Percentiles rank a stretch among this genome's conserved stretches.
Evolutionary conservation across 1,140 invertebrate species (phyloP).

Genomic region (Ips typographus): DNA sequence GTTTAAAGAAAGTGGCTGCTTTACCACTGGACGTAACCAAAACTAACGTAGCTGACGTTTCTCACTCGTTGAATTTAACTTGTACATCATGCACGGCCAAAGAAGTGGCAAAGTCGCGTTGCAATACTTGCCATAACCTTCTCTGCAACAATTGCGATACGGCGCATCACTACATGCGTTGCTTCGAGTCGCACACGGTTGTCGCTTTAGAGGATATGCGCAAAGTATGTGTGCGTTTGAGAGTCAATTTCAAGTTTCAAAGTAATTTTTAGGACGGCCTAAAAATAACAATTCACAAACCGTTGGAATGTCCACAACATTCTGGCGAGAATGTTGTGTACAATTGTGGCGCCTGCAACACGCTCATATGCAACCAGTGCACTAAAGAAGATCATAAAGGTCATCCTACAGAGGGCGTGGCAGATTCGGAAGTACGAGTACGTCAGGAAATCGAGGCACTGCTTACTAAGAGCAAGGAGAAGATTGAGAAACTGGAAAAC

Average conservation of each 20-base stretch:
- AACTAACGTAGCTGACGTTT: constrained; percentile 83
- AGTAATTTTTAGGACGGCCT: constrained; percentile 61
- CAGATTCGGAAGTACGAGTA: constrained; percentile 71
- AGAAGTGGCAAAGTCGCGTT: constrained; percentile 86
- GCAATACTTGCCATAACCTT: constrained; percentile 91
- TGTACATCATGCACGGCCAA: constrained; percentile 89
- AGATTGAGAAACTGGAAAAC: constrained; percentile 74
- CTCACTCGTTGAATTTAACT: constrained; percentile 71
- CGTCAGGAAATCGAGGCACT: constrained; percentile 74
- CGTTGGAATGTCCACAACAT: constrained; percentile 76
- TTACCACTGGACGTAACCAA: constrained; percentile 81
- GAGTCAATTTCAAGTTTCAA: background rate
- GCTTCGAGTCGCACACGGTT: constrained; percentile 90
- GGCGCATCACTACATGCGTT: constrained; percentile 91
- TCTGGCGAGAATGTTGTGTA: constrained; percentile 76
- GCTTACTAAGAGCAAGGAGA: constrained; percentile 70
- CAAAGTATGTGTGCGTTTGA: constrained; percentile 48
- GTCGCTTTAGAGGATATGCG: constrained; percentile 84
- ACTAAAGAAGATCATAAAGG: constrained; percentile 75
- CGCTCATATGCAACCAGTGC: constrained; percentile 81
- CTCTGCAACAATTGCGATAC: constrained; percentile 91
- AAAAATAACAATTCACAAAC: constrained; percentile 74
- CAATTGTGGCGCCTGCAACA: constrained; percentile 79
- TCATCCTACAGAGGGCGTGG: constrained; percentile 76
- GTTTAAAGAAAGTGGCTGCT: constrained; percentile 69